These are phyloP conservation scores for Cantharis rustica DNA, from an alignment of 2,888 invertebrate species.

Conservation along the genomic window DNA sequence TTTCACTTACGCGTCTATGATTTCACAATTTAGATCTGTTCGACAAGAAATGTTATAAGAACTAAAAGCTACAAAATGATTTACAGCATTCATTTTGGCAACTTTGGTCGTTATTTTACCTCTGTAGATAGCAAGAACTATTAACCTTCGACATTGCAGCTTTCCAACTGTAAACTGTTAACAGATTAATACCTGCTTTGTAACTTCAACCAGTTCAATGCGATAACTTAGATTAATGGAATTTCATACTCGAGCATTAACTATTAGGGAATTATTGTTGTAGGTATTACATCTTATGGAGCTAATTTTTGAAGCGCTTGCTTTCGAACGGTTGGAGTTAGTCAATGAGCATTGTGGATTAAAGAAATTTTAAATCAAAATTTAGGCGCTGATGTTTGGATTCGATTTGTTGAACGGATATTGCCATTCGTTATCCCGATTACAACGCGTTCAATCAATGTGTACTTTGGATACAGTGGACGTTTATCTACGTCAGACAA, in stretches of 20 bases:
- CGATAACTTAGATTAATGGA: constrained; percentile 3
- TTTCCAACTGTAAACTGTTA: constrained; percentile 39
- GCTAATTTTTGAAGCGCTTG: not conserved
- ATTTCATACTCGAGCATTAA: not conserved
- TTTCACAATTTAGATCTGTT: constrained; percentile 12
- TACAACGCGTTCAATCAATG: constrained; percentile 45
- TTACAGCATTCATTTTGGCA: constrained; percentile 38
- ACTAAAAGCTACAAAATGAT: constrained; percentile 22
- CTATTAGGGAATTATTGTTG: not conserved
- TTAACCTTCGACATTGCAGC: constrained; percentile 41
- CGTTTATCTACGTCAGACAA: constrained; percentile 25
- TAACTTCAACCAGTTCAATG: constrained; percentile 17
- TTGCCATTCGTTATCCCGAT: constrained; percentile 52
- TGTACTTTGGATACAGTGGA: constrained; percentile 31
- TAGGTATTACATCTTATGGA: not conserved
- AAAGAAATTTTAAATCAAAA: not conserved
- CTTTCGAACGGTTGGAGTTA: not conserved
- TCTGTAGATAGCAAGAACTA: constrained; percentile 33
- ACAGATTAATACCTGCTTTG: constrained; percentile 45
- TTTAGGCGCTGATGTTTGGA: constrained; percentile 38
- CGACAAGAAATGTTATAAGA: constrained; percentile 20
- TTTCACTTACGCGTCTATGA: constrained; percentile 4
- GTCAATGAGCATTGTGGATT: not conserved
- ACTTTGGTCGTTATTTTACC: constrained; percentile 45
- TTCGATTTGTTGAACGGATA: constrained; percentile 51